phyloP scores from a whole-genome alignment of 2,113 vertebrate species.

The Poicephalus meyeri region DNA sequence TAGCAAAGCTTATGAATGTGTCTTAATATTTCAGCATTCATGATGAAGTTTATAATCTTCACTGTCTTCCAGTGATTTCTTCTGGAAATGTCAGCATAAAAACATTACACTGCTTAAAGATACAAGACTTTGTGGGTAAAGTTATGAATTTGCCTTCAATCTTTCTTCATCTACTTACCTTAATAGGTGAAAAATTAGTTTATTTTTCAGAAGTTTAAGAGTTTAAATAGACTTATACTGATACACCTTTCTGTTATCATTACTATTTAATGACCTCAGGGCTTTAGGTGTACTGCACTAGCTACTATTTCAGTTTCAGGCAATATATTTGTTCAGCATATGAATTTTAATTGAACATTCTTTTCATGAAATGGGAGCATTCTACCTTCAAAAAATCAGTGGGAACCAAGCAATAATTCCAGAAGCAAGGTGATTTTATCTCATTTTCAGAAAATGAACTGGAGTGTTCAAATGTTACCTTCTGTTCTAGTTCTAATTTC shows the following conservation, averaged over 20 bases:
- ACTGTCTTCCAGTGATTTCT: not conserved
- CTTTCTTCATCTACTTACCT: not conserved
- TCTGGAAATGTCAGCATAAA: not conserved
- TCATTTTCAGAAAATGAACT: not conserved
- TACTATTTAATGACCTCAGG: not conserved
- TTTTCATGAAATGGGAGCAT: not conserved
- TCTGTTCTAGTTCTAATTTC: not conserved
- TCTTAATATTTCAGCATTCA: not conserved
- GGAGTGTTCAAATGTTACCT: not conserved
- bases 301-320: not conserved
- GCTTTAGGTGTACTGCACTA: not conserved
- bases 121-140: not conserved
- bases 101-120: not conserved
- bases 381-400: not conserved
- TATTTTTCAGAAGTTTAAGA: not conserved
- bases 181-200: not conserved
- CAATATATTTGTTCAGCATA: not conserved
- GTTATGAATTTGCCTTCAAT: not conserved
- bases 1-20: not conserved
- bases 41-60: not conserved
- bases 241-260: not conserved
- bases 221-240: not conserved
- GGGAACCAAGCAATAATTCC: not conserved
- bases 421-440: not conserved
- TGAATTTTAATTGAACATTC: not conserved